Evolutionary conservation across 2,797 vertebrate genomes (phyloP).

Genomic region (Melanotaenia boesemani): DNA sequence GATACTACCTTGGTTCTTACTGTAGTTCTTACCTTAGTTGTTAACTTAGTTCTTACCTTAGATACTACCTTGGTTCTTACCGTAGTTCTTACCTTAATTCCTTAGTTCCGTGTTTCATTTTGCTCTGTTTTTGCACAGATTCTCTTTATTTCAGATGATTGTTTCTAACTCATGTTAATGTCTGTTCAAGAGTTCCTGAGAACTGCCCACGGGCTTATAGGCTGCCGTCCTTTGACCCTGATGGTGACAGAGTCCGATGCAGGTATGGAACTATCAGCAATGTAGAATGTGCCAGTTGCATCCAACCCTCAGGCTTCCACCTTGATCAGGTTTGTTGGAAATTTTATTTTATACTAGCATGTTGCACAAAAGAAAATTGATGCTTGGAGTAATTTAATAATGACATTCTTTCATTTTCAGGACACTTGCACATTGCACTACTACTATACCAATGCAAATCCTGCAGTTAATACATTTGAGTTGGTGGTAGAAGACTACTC

Average conservation of each 20-base stretch:
- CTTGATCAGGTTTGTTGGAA: conserved; percentile 53
- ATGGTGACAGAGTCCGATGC: conserved; percentile 69
- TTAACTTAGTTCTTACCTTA: no score
- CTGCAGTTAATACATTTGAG: background rate
- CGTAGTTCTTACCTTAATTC: no score
- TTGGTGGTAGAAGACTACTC: conserved; percentile 5
- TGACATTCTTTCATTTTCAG: background rate
- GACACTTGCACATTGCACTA: conserved; percentile 8
- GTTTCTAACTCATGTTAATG: background rate
- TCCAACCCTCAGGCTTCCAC: conserved; percentile 47
- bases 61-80: no score
- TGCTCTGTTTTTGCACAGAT: no score
- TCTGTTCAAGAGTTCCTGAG: conserved; percentile 57
- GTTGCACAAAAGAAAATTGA: background rate
- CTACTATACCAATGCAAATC: background rate
- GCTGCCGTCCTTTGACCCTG: conserved; percentile 64
- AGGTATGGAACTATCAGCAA: conserved; percentile 23
- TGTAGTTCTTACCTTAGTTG: no score
- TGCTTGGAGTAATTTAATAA: background rate
- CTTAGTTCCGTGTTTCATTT: no score
- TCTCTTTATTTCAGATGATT: no score
- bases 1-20: no score
- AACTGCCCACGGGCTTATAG: conserved; percentile 71
- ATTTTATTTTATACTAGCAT: background rate
- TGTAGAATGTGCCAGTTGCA: conserved; percentile 42